Evolutionary conservation across 1,140 invertebrate species (phyloP), one percentile per base, ranked within the genome.

Genomic region (Sitophilus oryzae): DNA sequence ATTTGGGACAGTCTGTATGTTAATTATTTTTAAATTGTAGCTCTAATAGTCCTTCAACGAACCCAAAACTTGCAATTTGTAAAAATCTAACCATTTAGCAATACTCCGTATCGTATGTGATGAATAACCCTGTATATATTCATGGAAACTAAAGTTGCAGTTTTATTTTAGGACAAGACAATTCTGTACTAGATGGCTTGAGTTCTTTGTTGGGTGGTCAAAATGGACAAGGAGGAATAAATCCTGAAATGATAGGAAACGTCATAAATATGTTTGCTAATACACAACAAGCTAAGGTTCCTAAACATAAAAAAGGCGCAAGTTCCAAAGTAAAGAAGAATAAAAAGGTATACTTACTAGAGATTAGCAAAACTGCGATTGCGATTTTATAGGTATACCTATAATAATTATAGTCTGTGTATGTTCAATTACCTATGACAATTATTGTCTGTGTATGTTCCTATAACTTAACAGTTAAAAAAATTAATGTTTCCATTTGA

Each of bases 241-340:
- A 75, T 66, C 73, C 74, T 2, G 66, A 71, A 9, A 68, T 76
- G 37, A 71, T 76, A 45, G 70, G 73, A 20, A 74, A 73, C 57
- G 61, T 75, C 8, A 62, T 75, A 23, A 72, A 73, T 58, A 73
- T 75, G 68, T 56, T 67, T 34, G 45, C 52, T 15, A 44, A 49
- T 43, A 20, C 49, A 16, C n/a, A 9, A n/a, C 10, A 44, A 19
- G 20, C 9, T 8, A 22, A 3, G 11, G 20, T 16, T n/a, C 15
- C n/a, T 3, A 25, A 22, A 51, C 45, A 16, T 20, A 35, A 22
- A n/a, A 14, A 45, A 55, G 10, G 14, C 14, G 20, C 15, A 23
- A 43, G 16, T 41, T 18, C 11, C 20, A 22, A 47, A 54, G 38
- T 18, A 21, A 45, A 48, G 34, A 6, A 38, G 9, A 9, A 4